Percentiles rank a stretch among this genome's conserved stretches.
phyloP scores from a whole-genome alignment of 2,797 vertebrate genomes.

The Myotis myotis region DNA sequence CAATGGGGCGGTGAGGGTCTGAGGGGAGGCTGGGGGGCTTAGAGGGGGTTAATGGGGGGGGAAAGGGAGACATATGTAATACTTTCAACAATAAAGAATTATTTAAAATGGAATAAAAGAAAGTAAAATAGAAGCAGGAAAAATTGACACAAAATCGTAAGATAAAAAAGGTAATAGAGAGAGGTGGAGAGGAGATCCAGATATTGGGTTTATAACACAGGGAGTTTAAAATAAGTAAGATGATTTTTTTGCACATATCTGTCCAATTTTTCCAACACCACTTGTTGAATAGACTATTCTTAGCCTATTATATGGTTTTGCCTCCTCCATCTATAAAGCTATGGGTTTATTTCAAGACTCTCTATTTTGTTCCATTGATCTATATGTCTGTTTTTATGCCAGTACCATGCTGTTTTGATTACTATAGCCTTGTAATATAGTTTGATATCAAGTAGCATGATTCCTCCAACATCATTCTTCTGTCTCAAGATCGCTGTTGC shows the following conservation, averaged over 20 bases:
- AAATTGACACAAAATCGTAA: not conserved
- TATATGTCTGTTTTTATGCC: not conserved
- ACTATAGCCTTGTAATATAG: not conserved
- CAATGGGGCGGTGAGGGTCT: too few relatives aligned
- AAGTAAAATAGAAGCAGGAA: not conserved
- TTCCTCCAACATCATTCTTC: not conserved
- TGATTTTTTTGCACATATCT: not conserved
- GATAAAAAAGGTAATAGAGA: not conserved
- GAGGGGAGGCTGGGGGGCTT: too few relatives aligned
- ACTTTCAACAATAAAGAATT: too few relatives aligned
- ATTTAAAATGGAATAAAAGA: too few relatives aligned
- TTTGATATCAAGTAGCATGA: not conserved
- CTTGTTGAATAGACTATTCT: not conserved
- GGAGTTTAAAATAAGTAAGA: not conserved
- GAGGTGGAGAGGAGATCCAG: not conserved
- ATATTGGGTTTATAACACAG: not conserved
- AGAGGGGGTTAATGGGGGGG: too few relatives aligned
- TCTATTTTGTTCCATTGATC: not conserved
- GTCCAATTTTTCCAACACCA: not conserved
- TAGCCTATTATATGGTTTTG: not conserved
- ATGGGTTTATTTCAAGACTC: not conserved
- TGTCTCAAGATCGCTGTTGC: not conserved
- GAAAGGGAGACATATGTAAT: too few relatives aligned
- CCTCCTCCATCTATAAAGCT: not conserved
- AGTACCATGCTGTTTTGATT: not conserved